These are phyloP conservation scores for Orchesellides sinensis DNA, from an alignment of 2,888 invertebrate genomes.

Conservation along the genomic window DNA sequence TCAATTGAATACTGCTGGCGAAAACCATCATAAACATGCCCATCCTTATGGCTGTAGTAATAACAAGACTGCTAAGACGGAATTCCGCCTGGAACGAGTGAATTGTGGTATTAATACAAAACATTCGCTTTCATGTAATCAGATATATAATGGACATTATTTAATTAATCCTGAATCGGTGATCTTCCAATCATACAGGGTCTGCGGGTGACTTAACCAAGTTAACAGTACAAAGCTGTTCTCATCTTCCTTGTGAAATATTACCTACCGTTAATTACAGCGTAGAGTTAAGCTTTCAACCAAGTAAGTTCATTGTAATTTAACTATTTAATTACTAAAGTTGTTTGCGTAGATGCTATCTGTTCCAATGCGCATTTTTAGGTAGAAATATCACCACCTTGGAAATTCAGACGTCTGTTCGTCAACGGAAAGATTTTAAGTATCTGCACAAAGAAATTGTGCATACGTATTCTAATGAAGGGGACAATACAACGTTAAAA, in stretches of 20 bases:
- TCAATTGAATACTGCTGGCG: background rate
- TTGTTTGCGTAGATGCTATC: background rate
- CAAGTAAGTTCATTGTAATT: too few relatives aligned
- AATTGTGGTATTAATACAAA: conserved; percentile 33
- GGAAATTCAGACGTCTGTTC: conserved; percentile 43
- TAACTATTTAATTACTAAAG: too few relatives aligned
- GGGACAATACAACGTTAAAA: conserved; percentile 16
- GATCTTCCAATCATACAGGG: conserved; percentile 5
- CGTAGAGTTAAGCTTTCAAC: conserved; percentile 21
- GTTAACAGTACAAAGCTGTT: conserved; percentile 22
- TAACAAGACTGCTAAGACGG: background rate
- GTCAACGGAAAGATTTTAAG: conserved; percentile 24
- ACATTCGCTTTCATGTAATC: too few relatives aligned
- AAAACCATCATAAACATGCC: too few relatives aligned
- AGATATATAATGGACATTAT: too few relatives aligned
- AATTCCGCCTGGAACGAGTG: conserved; percentile 8
- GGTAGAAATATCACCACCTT: conserved; percentile 28
- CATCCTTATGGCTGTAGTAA: background rate
- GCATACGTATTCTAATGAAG: background rate
- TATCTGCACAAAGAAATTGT: conserved; percentile 32
- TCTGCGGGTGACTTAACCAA: conserved; percentile 26
- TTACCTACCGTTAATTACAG: conserved; percentile 20
- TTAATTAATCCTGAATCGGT: background rate
- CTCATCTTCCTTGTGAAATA: conserved; percentile 41
- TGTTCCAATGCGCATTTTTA: background rate